Percentiles rank a stretch among this genome's conserved stretches.
Evolutionary conservation across 2,888 invertebrate species (phyloP).

Genomic region (Ophioninae sp.): DNA sequence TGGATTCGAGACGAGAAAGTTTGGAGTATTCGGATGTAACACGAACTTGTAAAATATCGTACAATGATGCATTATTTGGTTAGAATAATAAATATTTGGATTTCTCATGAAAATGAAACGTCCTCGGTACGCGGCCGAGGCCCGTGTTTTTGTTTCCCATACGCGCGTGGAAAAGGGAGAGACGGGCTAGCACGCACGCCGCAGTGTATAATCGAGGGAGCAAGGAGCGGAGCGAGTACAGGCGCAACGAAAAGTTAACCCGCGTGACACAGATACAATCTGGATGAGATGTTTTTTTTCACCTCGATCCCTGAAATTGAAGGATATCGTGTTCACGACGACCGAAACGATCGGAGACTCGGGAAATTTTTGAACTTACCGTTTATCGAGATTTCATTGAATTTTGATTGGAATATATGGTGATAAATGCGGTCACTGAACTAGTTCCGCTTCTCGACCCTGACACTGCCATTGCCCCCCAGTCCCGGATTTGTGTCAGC

Average conservation of each 20-base stretch:
- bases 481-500: conserved; percentile 78
- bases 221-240: conserved; percentile 69
- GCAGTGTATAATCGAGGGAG: conserved; percentile 55
- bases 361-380: not conserved
- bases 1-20: not conserved
- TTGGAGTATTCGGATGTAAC: not conserved
- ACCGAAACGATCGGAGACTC: not conserved
- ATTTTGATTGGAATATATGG: conserved; percentile 30
- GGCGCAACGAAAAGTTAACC: conserved; percentile 71
- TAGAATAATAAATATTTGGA: not conserved
- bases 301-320: not conserved
- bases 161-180: conserved; percentile 45
- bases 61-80: not conserved
- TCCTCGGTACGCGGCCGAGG: not conserved
- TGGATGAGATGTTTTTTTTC: conserved; percentile 61
- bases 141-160: conserved; percentile 9
- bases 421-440: conserved; percentile 83
- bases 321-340: not conserved
- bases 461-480: conserved; percentile 85
- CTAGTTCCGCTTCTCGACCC: conserved; percentile 83
- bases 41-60: not conserved
- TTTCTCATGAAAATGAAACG: not conserved
- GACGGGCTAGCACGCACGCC: conserved; percentile 31
- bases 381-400: not conserved
- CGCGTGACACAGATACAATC: conserved; percentile 75